Conservation (phyloP, 2,888 invertebrate genomes). For the Stegana nigrithorax region DNA sequence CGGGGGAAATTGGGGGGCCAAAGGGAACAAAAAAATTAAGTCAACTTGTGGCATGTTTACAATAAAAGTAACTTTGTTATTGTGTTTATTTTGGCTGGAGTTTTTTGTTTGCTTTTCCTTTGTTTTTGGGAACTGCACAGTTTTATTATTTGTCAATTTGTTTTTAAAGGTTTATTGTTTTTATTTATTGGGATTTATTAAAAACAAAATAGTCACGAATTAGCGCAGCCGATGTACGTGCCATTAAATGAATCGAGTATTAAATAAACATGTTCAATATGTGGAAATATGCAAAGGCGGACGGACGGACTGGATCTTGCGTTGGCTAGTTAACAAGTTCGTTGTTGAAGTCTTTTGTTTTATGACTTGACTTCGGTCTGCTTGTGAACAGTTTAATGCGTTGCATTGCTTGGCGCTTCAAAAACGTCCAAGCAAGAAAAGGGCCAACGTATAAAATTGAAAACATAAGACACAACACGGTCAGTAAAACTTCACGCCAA, state of each 20-base stretch:
- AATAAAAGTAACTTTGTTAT: constrained; percentile 15
- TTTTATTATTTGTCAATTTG: constrained; percentile 24
- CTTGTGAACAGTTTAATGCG: constrained; percentile 53
- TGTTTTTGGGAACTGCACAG: neutral
- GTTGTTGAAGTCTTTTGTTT: constrained; percentile 59
- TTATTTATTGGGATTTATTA: constrained; percentile 33
- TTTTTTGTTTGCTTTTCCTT: constrained; percentile 21
- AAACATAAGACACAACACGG: neutral
- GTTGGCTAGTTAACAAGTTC: constrained; percentile 42
- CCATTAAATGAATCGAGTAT: too few species aligned
- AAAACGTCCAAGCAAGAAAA: too few species aligned
- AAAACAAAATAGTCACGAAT: constrained; percentile 55
- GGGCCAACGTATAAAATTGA: too few species aligned
- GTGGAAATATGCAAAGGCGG: too few species aligned
- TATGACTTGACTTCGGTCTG: constrained; percentile 42
- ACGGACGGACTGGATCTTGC: constrained; percentile 30
- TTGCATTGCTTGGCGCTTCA: constrained; percentile 34
- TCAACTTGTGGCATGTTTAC: neutral
- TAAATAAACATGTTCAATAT: too few species aligned
- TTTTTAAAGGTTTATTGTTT: constrained; percentile 30
- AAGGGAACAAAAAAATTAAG: neutral
- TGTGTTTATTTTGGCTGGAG: constrained; percentile 28
- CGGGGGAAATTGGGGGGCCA: too few species aligned
- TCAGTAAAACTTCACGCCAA: constrained; percentile 45
- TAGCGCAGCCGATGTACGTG: too few species aligned